Evolutionary conservation across 2,888 invertebrate genomes (phyloP), one percentile per base, ranked within the genome.

Genomic region (Scaptomyza parva): DNA sequence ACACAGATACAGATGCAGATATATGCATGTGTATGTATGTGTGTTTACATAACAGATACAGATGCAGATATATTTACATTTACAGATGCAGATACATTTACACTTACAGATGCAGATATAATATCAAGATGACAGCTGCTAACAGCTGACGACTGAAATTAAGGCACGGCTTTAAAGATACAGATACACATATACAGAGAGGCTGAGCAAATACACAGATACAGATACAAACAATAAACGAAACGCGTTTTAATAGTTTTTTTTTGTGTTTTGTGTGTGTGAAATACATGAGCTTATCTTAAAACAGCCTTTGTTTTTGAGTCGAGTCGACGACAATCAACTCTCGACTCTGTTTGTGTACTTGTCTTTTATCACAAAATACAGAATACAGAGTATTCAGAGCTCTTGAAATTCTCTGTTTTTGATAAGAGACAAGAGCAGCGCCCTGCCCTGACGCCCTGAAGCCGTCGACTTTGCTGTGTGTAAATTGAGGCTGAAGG

Each of bases 401-500:
- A 41, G 52, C 52, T 33, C 76, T 44, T 43, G 30, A 37, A 37
- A 28, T 30, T 18, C 9, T 18, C 9, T 14, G 14, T 26, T 24
- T 12, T 33, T 73, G 73, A 78, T 73, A 73, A 78, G 75, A 48
- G 37, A 18, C n/a, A n/a, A 30, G 52, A 17, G 43, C 69, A 30
- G 47, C 68, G 51, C 53, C n/a, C n/a, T n/a, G n/a, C n/a, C n/a
- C n/a, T 14, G 53, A 20, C 30, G 22, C 9, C n/a, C n/a, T n/a
- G n/a, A n/a, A 43, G 22, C 9, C n/a, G 30, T 44, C 47, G 64
- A 20, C 9, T 59, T 43, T 43, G 48, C 22, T 40, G 51, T 28
- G n/a, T 54, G 45, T 59, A 57, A 88, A 82, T 88, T 88, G 87
- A 70, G 63, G 41, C 85, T 80, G 87, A 82, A 82, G 82, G 82